Conservation (phyloP, 2,797 vertebrate species). For the Molossus molossus region DNA sequence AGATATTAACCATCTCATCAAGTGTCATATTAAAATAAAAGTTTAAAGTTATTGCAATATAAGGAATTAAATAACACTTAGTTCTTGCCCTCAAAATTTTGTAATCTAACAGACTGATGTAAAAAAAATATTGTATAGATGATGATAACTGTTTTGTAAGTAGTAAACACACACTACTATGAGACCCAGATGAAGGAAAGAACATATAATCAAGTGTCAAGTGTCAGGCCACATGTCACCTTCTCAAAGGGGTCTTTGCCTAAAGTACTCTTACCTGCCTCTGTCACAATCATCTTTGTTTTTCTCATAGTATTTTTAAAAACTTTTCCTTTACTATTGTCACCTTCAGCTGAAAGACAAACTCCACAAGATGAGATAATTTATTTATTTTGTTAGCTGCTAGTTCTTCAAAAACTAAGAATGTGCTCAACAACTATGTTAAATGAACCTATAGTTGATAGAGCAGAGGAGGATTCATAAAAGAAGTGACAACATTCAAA, state of each 20-base stretch:
- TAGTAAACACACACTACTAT: background rate
- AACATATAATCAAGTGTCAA: background rate
- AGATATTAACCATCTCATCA: conserved; percentile 14
- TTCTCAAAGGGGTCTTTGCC: background rate
- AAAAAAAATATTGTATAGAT: background rate
- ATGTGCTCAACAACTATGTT: background rate
- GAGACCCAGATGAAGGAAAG: background rate
- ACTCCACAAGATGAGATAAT: background rate
- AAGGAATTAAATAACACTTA: conserved; percentile 7
- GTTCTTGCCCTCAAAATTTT: background rate
- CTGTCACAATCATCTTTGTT: background rate
- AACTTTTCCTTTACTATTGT: background rate
- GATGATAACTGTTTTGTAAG: background rate
- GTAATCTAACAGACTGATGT: background rate
- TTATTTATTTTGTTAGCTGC: background rate
- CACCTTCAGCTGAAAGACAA: background rate
- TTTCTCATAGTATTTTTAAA: background rate
- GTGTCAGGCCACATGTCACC: background rate
- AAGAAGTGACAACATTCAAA: background rate
- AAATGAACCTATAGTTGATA: background rate
- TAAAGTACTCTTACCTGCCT: background rate
- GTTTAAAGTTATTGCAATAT: background rate
- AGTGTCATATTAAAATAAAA: conserved; percentile 42
- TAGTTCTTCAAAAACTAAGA: background rate
- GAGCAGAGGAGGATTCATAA: background rate